Evolutionary conservation across 2,113 vertebrate genomes (phyloP).

Genomic region (Ancistrus triradiatus): DNA sequence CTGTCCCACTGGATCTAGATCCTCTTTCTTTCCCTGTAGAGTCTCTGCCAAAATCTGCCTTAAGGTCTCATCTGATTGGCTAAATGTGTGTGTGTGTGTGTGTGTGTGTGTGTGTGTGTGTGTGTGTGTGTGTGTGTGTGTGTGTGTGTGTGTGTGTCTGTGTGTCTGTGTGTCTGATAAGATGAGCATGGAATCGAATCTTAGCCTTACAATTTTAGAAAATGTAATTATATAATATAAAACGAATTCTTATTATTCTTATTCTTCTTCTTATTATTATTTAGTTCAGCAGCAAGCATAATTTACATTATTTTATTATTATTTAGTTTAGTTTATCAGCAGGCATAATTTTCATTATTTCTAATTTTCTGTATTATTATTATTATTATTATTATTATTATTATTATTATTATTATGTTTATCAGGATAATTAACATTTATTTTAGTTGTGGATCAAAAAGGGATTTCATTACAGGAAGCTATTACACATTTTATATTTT

Average conservation of each 20-base stretch:
- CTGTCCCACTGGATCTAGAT: too few species aligned
- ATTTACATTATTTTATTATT: constrained; percentile 1
- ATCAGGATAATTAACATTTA: too few species aligned
- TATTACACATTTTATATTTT: too few species aligned
- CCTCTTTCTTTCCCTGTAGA: constrained; percentile 47
- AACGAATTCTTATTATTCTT: neutral
- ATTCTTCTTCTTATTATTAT: neutral
- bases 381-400: too few species aligned
- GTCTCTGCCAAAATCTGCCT: constrained; percentile 50
- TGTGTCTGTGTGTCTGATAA: constrained; percentile 10
- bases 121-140: constrained; percentile 15
- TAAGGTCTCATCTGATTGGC: constrained; percentile 49
- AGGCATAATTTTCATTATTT: too few species aligned
- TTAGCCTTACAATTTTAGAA: constrained; percentile 26
- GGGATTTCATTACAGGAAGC: too few species aligned
- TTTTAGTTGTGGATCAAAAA: too few species aligned
- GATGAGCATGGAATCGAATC: constrained; percentile 30
- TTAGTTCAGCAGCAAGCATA: too few species aligned
- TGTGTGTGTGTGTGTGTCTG: constrained; percentile 5
- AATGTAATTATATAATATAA: constrained; percentile 28
- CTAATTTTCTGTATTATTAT: too few species aligned
- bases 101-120: constrained; percentile 15
- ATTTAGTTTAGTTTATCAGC: too few species aligned
- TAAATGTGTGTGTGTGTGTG: constrained; percentile 20
- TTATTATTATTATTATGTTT: too few species aligned